These are phyloP conservation scores for Parasteatoda lunata DNA, from an alignment of 2,888 invertebrate genomes.

Conservation along the genomic window DNA sequence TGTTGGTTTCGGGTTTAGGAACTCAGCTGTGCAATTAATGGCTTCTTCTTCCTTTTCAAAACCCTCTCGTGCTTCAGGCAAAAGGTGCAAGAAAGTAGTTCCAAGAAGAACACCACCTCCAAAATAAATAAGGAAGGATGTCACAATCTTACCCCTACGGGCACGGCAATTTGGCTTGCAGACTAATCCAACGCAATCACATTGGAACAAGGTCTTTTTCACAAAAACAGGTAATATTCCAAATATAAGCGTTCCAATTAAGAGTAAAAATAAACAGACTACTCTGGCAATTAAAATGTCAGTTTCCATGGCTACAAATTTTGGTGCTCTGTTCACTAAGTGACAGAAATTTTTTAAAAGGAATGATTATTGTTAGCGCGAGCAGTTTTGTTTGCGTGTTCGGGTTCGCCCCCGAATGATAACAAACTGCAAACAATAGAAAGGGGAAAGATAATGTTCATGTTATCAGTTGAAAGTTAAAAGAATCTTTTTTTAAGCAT, in stretches of 20 bases:
- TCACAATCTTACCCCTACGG: conserved; percentile 38
- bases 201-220: conserved; percentile 5
- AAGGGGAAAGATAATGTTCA: too few species aligned
- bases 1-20: background rate
- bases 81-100: conserved; percentile 86
- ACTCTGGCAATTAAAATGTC: conserved; percentile 3
- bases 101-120: conserved; percentile 89
- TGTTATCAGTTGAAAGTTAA: too few species aligned
- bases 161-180: conserved; percentile 16
- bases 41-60: conserved; percentile 75
- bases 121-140: conserved; percentile 78
- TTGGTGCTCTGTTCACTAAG: too few species aligned
- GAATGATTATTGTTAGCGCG: background rate
- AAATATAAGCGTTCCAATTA: conserved; percentile 33
- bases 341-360: too few species aligned
- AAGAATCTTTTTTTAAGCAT: too few species aligned
- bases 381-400: too few species aligned
- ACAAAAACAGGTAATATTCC: conserved; percentile 29
- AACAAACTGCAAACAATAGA: too few species aligned
- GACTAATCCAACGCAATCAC: conserved; percentile 2
- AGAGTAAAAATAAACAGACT: conserved; percentile 21
- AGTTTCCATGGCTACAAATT: background rate
- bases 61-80: conserved; percentile 85
- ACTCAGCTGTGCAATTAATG: background rate
- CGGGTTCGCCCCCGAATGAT: too few species aligned